Conservation (phyloP, 2,797 vertebrate genomes). For the Echeneis naucrates region DNA sequence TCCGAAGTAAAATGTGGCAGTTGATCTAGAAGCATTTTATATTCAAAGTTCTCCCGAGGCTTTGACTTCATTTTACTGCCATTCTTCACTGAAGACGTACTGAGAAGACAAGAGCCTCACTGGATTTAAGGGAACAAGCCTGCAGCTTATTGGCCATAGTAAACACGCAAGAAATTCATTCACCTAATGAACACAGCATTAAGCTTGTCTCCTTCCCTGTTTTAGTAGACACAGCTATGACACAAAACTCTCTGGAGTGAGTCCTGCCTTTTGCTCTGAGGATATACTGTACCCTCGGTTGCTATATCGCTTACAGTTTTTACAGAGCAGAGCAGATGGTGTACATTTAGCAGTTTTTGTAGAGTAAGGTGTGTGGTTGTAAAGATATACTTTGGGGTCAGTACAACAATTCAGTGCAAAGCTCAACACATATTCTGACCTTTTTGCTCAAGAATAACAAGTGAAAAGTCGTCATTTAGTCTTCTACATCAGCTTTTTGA, state of each 20-base stretch:
- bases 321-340: constrained; percentile 40
- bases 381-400: constrained; percentile 28
- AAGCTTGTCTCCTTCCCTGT: constrained; percentile 39
- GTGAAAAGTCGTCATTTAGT: background rate
- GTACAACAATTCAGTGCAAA: constrained; percentile 5
- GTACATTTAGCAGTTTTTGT: constrained; percentile 37
- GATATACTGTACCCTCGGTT: constrained; percentile 47
- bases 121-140: constrained; percentile 54
- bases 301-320: constrained; percentile 33
- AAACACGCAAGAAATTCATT: constrained; percentile 58
- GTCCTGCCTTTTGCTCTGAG: constrained; percentile 46
- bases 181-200: constrained; percentile 48
- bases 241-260: constrained; percentile 43
- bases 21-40: constrained; percentile 37
- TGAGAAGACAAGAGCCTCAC: constrained; percentile 41
- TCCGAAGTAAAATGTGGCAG: constrained; percentile 39
- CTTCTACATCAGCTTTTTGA: background rate
- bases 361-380: constrained; percentile 15
- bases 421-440: background rate
- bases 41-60: constrained; percentile 20
- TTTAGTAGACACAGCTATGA: constrained; percentile 52
- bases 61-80: constrained; percentile 40
- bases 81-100: constrained; percentile 29
- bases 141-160: constrained; percentile 62
- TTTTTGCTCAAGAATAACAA: background rate